Evolutionary conservation across 2,113 vertebrate genomes (phyloP).

Genomic region (Calidris pugnax): DNA sequence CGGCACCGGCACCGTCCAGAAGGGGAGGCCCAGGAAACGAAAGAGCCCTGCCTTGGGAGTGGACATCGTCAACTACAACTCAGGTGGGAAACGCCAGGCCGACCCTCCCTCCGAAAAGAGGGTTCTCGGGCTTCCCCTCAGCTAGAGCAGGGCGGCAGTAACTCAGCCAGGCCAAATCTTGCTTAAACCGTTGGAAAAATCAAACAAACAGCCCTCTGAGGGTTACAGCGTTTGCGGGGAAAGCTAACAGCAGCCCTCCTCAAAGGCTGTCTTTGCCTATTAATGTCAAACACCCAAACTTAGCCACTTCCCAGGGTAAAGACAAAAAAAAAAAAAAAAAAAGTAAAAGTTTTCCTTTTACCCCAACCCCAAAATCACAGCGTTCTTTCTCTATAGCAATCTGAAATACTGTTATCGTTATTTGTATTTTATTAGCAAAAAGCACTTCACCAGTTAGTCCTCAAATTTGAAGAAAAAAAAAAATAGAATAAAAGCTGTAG

Average conservation of each 20-base stretch:
- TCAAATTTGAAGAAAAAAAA: background rate
- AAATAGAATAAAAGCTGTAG: background rate
- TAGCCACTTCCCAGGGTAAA: slow-evolving; percentile 43
- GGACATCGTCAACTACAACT: slow-evolving; percentile 92
- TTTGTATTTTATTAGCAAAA: background rate
- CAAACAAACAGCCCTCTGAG: slow-evolving; percentile 54
- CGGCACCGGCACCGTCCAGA: slow-evolving; percentile 93
- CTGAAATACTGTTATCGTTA: background rate
- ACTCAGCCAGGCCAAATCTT: slow-evolving; percentile 22
- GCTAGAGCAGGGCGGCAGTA: background rate
- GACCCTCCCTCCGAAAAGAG: background rate
- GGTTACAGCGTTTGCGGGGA: slow-evolving; percentile 31
- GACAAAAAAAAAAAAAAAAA: background rate
- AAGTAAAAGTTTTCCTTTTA: too few species aligned
- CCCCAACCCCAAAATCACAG: background rate
- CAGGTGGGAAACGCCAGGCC: slow-evolving; percentile 81
- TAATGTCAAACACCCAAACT: slow-evolving; percentile 50
- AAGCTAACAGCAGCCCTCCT: slow-evolving; percentile 53
- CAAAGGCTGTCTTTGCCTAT: slow-evolving; percentile 46
- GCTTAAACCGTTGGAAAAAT: slow-evolving; percentile 53
- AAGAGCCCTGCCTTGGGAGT: slow-evolving; percentile 96
- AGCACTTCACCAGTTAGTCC: background rate
- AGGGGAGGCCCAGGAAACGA: slow-evolving; percentile 94
- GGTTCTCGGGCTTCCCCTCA: background rate
- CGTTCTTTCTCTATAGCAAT: background rate